Evolutionary conservation across 2,113 vertebrate genomes (phyloP).

Genomic region (Uria lomvia): DNA sequence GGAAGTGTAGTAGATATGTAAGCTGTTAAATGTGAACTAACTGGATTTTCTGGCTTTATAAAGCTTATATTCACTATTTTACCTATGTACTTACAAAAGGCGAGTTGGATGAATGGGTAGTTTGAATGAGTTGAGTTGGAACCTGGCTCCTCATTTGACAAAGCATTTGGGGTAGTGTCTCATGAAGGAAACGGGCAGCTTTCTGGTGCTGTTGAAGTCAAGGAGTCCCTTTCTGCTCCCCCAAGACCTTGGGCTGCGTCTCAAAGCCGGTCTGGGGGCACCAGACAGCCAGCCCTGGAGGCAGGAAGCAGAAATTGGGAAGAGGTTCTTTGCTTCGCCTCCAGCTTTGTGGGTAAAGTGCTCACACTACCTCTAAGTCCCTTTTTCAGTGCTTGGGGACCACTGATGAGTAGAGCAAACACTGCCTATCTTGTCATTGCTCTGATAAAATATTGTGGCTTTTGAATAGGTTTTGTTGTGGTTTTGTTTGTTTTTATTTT

Average conservation of each 20-base stretch:
- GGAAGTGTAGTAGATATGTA: neutral
- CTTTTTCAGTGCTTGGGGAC: no score
- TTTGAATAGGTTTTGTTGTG: neutral
- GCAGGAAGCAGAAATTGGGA: neutral
- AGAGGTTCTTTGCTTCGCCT: neutral
- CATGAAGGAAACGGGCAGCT: fast-evolving
- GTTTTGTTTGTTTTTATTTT: neutral
- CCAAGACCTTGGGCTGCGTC: neutral
- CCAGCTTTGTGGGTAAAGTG: fast-evolving
- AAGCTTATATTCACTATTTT: neutral
- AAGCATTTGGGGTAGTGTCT: neutral
- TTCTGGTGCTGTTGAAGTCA: neutral
- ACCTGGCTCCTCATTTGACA: neutral
- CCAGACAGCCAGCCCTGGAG: neutral
- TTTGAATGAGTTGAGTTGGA: neutral
- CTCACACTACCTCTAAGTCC: fast-evolving
- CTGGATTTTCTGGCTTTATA: conserved; percentile 35
- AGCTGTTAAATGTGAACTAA: neutral
- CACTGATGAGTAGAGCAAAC: neutral
- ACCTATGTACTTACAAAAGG: neutral
- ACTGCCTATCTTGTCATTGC: neutral
- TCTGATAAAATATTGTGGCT: neutral
- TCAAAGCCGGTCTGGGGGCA: neutral
- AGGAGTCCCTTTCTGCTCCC: neutral
- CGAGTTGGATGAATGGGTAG: neutral